Conservation (phyloP, 2,797 vertebrate genomes). For the Thaleichthys pacificus region DNA sequence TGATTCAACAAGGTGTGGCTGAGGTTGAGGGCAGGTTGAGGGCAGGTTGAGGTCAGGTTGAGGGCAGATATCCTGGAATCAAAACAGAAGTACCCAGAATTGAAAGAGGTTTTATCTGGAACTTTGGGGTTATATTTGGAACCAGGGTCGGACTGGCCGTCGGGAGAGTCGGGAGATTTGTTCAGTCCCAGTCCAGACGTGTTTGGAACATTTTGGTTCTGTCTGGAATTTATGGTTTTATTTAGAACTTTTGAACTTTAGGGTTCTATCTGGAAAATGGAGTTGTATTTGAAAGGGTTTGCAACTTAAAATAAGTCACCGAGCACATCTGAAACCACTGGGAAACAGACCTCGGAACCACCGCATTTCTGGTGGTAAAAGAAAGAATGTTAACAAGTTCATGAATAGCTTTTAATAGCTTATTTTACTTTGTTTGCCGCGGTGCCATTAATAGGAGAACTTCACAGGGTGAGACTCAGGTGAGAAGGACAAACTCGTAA, state of each 20-base stretch:
- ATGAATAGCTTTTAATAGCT: conserved; percentile 45
- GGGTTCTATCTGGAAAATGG: too few relatives aligned
- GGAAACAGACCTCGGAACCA: conserved; percentile 34
- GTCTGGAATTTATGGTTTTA: too few relatives aligned
- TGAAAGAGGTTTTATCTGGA: too few relatives aligned
- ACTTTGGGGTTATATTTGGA: too few relatives aligned
- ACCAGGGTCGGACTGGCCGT: too few relatives aligned
- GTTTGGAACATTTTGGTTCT: too few relatives aligned
- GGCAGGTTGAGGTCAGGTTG: conserved; percentile 21
- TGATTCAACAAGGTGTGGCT: conserved; percentile 21
- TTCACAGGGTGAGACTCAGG: conserved; percentile 13
- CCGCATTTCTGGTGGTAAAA: conserved; percentile 41
- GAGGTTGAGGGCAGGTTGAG: conserved; percentile 24
- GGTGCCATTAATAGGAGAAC: conserved; percentile 17
- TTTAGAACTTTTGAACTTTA: too few relatives aligned
- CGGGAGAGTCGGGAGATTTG: too few relatives aligned
- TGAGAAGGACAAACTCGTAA: conserved; percentile 9
- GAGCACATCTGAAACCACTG: conserved; percentile 60
- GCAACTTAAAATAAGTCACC: background rate
- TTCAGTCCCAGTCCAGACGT: too few relatives aligned
- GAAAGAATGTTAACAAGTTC: conserved; percentile 53
- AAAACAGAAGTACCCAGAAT: conserved; percentile 24
- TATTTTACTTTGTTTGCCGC: conserved; percentile 42
- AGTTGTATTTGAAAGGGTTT: background rate
- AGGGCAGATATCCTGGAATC: conserved; percentile 34